Conservation (phyloP, 2,113 vertebrate genomes). For the Ailurus styani region DNA sequence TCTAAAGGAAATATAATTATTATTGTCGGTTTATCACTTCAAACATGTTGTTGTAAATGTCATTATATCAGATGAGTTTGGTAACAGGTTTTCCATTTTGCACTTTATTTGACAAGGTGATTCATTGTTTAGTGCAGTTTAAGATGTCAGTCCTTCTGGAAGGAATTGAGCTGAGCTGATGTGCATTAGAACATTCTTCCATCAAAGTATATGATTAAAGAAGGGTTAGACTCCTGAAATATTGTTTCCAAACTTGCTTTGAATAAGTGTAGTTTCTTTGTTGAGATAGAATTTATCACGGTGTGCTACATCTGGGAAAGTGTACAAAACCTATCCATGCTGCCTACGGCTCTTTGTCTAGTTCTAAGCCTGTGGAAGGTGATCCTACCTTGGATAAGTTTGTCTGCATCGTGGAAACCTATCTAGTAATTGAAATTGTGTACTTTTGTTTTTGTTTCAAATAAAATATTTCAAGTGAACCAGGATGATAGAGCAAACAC, state of each 20-base stretch:
- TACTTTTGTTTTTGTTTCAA: background rate
- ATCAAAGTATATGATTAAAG: constrained; percentile 81
- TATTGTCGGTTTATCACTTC: constrained; percentile 81
- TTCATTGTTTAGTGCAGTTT: constrained; percentile 81
- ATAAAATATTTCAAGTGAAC: background rate
- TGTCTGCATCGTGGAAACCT: background rate
- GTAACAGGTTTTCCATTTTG: constrained; percentile 83
- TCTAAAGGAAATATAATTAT: constrained; percentile 84
- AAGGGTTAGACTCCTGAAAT: constrained; percentile 79
- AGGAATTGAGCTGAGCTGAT: constrained; percentile 78
- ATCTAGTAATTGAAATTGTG: background rate
- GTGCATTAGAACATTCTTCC: constrained; percentile 74
- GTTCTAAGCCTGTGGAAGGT: background rate
- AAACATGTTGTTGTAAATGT: constrained; percentile 82
- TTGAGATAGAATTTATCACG: constrained; percentile 74
- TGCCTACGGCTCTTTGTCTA: background rate
- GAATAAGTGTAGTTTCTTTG: constrained; percentile 75
- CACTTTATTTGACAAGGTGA: constrained; percentile 85
- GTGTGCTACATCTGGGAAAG: constrained; percentile 60
- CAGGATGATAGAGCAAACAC: background rate
- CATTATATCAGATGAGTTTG: constrained; percentile 82
- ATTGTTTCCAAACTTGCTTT: constrained; percentile 74
- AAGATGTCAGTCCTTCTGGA: constrained; percentile 79
- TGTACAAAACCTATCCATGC: background rate
- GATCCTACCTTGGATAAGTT: background rate